phyloP scores from a whole-genome alignment of 2,888 invertebrate genomes.

The Augochlorella aurata region DNA sequence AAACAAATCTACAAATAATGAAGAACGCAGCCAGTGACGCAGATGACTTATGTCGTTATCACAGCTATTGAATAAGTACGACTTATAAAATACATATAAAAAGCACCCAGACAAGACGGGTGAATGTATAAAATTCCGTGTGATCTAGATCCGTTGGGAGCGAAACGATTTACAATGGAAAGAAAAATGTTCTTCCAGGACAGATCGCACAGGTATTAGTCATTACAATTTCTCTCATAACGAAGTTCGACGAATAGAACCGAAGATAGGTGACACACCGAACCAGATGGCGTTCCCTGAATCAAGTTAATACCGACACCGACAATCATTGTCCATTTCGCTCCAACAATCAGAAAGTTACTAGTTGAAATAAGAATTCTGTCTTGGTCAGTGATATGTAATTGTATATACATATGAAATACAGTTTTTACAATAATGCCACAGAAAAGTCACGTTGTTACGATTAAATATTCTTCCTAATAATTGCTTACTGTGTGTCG shows the following conservation, averaged over 20 bases:
- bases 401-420: too few species aligned
- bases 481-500: too few species aligned
- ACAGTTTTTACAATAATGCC: too few species aligned
- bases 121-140: slow-evolving; percentile 43
- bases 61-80: slow-evolving; percentile 69
- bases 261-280: slow-evolving; percentile 46
- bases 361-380: background rate
- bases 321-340: background rate
- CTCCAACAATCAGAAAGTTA: background rate
- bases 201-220: slow-evolving; percentile 64
- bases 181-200: slow-evolving; percentile 35
- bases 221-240: slow-evolving; percentile 65
- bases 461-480: too few species aligned
- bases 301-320: background rate
- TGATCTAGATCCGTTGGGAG: slow-evolving; percentile 23
- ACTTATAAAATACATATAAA: slow-evolving; percentile 65
- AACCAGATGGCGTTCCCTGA: slow-evolving; percentile 51
- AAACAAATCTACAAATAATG: slow-evolving; percentile 60
- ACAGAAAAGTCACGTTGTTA: too few species aligned
- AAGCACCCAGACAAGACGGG: slow-evolving; percentile 45
- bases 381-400: background rate
- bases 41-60: slow-evolving; percentile 64
- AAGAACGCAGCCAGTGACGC: slow-evolving; percentile 58
- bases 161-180: slow-evolving; percentile 39
- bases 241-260: slow-evolving; percentile 57